Evolutionary conservation across 2,888 invertebrate genomes (phyloP), one percentile per base, ranked within the genome.

Genomic region (Gibbula magus): DNA sequence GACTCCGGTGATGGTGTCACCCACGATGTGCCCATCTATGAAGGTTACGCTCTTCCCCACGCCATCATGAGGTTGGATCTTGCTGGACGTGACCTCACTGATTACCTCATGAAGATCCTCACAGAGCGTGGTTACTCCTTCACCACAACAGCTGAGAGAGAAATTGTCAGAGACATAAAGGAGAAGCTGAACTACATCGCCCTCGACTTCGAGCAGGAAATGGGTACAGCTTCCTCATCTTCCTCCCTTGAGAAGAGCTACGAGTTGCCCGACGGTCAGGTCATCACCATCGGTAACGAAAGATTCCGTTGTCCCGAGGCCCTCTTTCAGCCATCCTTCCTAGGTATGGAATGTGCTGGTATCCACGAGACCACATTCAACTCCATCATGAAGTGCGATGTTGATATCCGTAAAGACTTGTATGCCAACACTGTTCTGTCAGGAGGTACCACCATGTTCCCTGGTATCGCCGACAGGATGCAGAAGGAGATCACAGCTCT

Each of bases 1-100:
- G 97, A 98, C 94, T 97, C 97, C 89, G 97, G 97, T 87, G 97
- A 97, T 94, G 97, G 97, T 94, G 97, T 97, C 87, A 97, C 97
- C 83, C 97, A 97, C 95, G 97, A 96, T 83, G 97, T 97, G 81
- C 97, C 97, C 93, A 97, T 83, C 81, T 89, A 83, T 81, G 88
- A 82, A 94, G 97, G 94, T 86, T 94, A 94, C 83, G 94, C 94
- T 82, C 92, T 94, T 67, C 94, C 94, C 81, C 88, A 89, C 76
- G 89, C 89, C 51, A 87, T 88, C 76, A 82, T 85, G 66, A 78
- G 87, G 67, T 76, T 87, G 51, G 87, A 88, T 78, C 81, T 88
- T 77, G 88, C 88, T 79, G 88, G 88, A 67, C 81, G 88, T 81
- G 88, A 88, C 82, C 84, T 88, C 93, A 94, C 89, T 92, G 87